A percentile compares a stretch with the other conserved stretches of the same genome.
These are phyloP conservation scores for Catostylus mosaicus DNA, from an alignment of 30 jellyfish, hydroid and myxozoan species.

Conservation along the genomic window DNA sequence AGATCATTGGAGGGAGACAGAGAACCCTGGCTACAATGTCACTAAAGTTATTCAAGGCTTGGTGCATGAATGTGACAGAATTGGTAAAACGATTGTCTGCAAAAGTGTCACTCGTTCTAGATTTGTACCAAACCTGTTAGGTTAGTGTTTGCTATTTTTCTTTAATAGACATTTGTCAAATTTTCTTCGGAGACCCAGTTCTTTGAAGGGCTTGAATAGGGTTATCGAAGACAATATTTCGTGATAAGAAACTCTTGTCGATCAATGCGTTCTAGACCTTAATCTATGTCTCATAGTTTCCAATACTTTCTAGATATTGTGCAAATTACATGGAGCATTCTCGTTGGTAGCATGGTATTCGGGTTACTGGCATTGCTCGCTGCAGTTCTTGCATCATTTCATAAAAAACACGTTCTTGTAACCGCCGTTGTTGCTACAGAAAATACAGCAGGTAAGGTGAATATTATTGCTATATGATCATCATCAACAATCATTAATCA, in stretches of 20 bases:
- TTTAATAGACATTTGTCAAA: too few species aligned
- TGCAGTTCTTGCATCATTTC: constrained; percentile 49
- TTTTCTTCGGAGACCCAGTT: too few species aligned
- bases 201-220: too few species aligned
- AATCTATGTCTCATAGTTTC: too few species aligned
- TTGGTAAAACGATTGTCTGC: neutral
- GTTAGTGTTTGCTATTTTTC: constrained; percentile 26
- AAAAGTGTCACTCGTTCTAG: constrained; percentile 23
- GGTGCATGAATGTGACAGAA: constrained; percentile 37
- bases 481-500: neutral
- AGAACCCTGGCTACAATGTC: constrained; percentile 9
- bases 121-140: constrained; percentile 11
- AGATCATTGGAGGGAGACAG: constrained; percentile 63
- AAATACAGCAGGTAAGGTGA: constrained; percentile 33
- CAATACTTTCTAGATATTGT: constrained; percentile 19
- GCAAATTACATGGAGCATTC: constrained; percentile 20
- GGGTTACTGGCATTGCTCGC: constrained; percentile 14
- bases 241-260: too few species aligned
- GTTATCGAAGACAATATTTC: too few species aligned
- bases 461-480: neutral
- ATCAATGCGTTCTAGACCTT: too few species aligned
- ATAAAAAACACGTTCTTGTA: constrained; percentile 46
- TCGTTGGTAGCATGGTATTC: constrained; percentile 29
- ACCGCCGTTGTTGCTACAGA: constrained; percentile 56
- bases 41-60: constrained; percentile 43